phyloP scores from a whole-genome alignment of 1,140 invertebrate genomes.

The Antheraea mylitta region DNA sequence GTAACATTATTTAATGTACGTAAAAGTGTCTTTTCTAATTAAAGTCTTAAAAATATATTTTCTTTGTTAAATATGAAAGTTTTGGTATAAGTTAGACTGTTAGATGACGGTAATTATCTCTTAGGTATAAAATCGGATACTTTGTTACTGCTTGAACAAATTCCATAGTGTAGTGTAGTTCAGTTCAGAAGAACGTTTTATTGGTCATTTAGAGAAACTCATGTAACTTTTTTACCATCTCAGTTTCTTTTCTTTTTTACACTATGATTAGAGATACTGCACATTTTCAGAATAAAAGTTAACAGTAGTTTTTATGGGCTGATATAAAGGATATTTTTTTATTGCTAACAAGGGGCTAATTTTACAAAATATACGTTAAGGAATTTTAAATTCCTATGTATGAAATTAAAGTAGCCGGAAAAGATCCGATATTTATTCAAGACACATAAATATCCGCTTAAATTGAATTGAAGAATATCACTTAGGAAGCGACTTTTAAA shows the following conservation, averaged over 20 bases:
- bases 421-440: too few species aligned
- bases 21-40: background rate
- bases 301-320: too few species aligned
- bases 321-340: too few species aligned
- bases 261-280: too few species aligned
- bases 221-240: background rate
- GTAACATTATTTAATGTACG: too few species aligned
- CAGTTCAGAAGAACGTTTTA: slow-evolving; percentile 24
- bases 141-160: background rate
- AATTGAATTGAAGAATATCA: slow-evolving; percentile 13
- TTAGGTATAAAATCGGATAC: background rate
- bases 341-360: too few species aligned
- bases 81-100: background rate
- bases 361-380: too few species aligned
- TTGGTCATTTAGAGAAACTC: slow-evolving; percentile 18
- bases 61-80: background rate
- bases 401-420: too few species aligned
- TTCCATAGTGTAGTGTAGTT: background rate
- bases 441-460: background rate
- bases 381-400: too few species aligned
- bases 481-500: slow-evolving; percentile 11
- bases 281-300: too few species aligned
- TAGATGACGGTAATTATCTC: background rate
- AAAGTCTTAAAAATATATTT: background rate
- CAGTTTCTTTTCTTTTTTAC: background rate